Percentiles rank a stretch among this genome's conserved stretches.
phyloP scores from a whole-genome alignment of 2,113 vertebrate species.

The Cnemophilus loriae region DNA sequence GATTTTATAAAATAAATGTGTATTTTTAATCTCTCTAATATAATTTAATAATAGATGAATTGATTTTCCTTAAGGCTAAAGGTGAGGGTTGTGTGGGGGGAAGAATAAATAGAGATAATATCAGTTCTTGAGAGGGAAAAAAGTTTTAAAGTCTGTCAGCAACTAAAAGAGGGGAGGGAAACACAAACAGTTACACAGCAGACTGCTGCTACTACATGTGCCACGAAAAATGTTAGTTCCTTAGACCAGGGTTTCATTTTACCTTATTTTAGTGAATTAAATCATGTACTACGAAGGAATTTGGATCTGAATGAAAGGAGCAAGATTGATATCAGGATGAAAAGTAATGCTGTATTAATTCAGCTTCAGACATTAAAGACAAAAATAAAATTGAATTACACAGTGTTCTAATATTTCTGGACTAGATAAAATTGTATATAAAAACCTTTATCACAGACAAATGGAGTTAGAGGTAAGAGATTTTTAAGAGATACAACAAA shows the following conservation, averaged over 20 bases:
- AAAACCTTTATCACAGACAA: conserved; percentile 1
- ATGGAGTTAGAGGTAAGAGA: not conserved
- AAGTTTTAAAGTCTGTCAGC: not conserved
- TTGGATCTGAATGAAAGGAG: not conserved
- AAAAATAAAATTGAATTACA: conserved; percentile 45
- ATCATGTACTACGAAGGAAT: conserved; percentile 25
- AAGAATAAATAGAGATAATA: not conserved
- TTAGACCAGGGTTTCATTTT: conserved; percentile 26
- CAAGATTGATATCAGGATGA: not conserved
- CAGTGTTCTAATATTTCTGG: conserved; percentile 26
- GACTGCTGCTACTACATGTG: not conserved
- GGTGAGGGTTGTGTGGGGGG: fast-evolving
- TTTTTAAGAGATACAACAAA: not conserved
- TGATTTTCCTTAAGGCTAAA: not conserved
- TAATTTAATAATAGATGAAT: not conserved
- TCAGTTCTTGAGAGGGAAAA: not conserved
- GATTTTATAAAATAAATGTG: not conserved
- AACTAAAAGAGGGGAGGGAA: not conserved
- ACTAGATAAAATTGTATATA: conserved; percentile 24
- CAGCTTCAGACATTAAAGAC: conserved; percentile 36
- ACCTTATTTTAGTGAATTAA: conserved; percentile 37
- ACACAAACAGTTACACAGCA: not conserved
- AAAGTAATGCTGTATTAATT: conserved; percentile 4
- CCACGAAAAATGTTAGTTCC: not conserved
- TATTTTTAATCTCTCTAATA: not conserved